Evolutionary conservation across 2,113 vertebrate species (phyloP).

Genomic region (Mus musculus): DNA sequence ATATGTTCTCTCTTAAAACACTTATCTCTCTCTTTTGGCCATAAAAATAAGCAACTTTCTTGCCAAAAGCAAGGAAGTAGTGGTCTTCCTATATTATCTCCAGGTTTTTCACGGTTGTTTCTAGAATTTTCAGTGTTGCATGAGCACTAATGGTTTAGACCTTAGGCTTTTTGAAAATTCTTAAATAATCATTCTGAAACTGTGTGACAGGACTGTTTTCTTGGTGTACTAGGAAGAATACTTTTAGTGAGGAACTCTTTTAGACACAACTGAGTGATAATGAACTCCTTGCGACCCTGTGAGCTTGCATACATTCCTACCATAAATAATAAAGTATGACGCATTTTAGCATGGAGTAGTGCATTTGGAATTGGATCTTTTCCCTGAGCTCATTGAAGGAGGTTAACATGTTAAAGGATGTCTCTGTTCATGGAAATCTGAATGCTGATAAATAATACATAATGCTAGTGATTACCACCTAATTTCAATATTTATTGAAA

Average conservation of each 20-base stretch:
- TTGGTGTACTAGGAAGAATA: constrained; percentile 48
- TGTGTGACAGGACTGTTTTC: constrained; percentile 59
- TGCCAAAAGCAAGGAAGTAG: neutral
- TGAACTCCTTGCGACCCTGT: constrained; percentile 49
- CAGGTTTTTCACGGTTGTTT: neutral
- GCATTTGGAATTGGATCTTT: constrained; percentile 63
- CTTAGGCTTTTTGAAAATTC: constrained; percentile 63
- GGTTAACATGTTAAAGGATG: constrained; percentile 73
- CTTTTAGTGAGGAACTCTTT: constrained; percentile 73
- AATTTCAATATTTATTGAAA: constrained; percentile 88
- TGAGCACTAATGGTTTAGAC: constrained; percentile 44
- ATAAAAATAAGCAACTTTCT: constrained; percentile 18
- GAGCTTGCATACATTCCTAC: constrained; percentile 51
- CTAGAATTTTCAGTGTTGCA: neutral
- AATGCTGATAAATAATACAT: constrained; percentile 85
- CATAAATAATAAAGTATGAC: constrained; percentile 68
- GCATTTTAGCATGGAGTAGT: constrained; percentile 31
- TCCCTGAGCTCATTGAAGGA: constrained; percentile 65
- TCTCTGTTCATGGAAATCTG: constrained; percentile 72
- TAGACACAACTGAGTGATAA: constrained; percentile 65
- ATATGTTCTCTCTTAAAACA: neutral
- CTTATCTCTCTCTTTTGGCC: neutral
- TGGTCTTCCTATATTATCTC: constrained; percentile 11
- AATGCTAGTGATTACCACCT: constrained; percentile 83
- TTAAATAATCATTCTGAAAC: constrained; percentile 58